Conservation (phyloP, 2,888 invertebrate species). For the Drosophila lacicola region DNA sequence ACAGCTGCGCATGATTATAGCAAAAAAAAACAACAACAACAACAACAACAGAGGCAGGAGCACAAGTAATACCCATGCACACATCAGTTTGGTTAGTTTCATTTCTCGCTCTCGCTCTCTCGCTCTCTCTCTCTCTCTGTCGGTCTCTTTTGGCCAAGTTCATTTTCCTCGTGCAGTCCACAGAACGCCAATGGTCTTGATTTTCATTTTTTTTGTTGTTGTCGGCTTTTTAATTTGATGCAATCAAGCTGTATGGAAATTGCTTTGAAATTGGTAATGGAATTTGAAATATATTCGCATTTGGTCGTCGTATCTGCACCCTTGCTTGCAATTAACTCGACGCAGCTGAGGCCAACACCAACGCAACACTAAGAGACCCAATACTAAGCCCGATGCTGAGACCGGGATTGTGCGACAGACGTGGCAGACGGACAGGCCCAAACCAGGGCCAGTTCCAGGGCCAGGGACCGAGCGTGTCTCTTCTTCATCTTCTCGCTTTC, state of each 20-base stretch:
- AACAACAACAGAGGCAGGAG: constrained; percentile 5
- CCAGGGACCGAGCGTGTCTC: neutral
- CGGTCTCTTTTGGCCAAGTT: constrained; percentile 30
- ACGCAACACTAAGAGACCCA: neutral
- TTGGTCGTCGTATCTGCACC: constrained; percentile 44
- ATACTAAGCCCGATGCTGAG: neutral
- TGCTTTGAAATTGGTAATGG: constrained; percentile 68
- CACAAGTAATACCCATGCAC: constrained; percentile 15
- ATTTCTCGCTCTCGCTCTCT: constrained; percentile 28
- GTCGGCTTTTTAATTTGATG: constrained; percentile 72
- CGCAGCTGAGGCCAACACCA: constrained; percentile 43
- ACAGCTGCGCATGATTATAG: constrained; percentile 65
- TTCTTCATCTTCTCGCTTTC: neutral
- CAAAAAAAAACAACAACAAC: constrained; percentile 20
- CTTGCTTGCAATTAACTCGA: constrained; percentile 56
- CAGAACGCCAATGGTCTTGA: constrained; percentile 54
- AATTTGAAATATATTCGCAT: constrained; percentile 64
- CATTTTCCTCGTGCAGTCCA: constrained; percentile 15
- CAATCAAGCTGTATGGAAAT: constrained; percentile 79
- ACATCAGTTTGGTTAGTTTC: constrained; percentile 42
- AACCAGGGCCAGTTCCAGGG: neutral
- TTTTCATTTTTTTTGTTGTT: constrained; percentile 49
- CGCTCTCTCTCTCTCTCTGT: constrained; percentile 22
- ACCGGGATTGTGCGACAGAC: constrained; percentile 2
- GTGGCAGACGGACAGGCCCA: neutral